Evolutionary conservation across 2,113 vertebrate genomes (phyloP), one percentile per base, ranked within the genome.

Genomic region (Leptobrachium leishanense): DNA sequence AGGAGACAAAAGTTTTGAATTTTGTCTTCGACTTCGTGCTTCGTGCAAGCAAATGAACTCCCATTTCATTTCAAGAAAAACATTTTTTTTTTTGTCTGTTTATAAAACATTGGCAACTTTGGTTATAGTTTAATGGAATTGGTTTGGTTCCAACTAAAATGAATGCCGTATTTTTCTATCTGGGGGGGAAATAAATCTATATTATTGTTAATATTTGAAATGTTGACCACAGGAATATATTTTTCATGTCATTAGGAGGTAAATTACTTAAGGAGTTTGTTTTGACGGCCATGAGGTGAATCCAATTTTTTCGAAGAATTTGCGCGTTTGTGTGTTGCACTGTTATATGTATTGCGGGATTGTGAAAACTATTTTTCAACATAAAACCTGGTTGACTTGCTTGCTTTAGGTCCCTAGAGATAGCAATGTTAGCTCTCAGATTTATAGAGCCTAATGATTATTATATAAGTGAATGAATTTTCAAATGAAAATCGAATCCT

Each of bases 141-240:
- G 83, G 80, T 86, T 85, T 86, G 84, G 84, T 88, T 81, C 87
- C 82, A 85, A 79, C 82, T 83, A 85, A 83, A 88, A 82, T 85
- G 88, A 88, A 85, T 84, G 87, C 85, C 50, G 77, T 88, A 80
- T 89, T 90, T 91, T 87, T 85, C 68, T 86, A 86, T 86, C 82
- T 74, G 81, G 85, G 86, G 86, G 20, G 72, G 84, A 74, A 53
- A 84, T 87, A 81, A 43, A 65, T 40, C 54, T 73, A 79, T 71
- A 73, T 73, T 82, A 86, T 74, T 81, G 67, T 50, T 74, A 42
- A 68, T 74, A 74, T 81, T 74, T 68, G 62, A 72, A 68, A 76
- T 66, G 55, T 6, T 68, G 78, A 80, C 42, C 53, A 81, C 72
- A 68, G 78, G 72, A 74, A 74, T 68, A 74, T 68, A 68, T 74